Evolutionary conservation across 1,140 invertebrate genomes (phyloP).

Genomic region (Sycophila sp.): DNA sequence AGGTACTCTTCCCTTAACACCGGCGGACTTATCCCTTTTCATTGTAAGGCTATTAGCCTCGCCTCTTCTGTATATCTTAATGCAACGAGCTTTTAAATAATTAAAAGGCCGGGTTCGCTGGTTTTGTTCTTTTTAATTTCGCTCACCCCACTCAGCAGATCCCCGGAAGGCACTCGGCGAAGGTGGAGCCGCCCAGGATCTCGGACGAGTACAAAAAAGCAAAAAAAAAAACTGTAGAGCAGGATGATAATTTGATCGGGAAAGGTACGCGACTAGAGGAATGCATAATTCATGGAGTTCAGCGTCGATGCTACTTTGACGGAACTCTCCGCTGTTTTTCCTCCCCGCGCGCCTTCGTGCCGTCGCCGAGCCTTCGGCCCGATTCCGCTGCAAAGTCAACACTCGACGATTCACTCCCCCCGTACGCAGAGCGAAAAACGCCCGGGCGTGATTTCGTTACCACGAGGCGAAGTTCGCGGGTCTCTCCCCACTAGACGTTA

Average conservation of each 20-base stretch:
- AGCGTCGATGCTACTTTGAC: background rate
- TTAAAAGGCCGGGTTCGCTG: background rate
- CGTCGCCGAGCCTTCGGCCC: background rate
- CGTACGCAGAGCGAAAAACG: too few species aligned
- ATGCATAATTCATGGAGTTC: conserved; percentile 12
- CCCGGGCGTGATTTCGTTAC: too few species aligned
- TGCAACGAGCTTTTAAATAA: conserved; percentile 19
- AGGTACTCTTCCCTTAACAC: too few species aligned
- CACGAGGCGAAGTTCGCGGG: too few species aligned
- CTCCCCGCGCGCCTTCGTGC: too few species aligned
- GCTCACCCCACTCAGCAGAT: too few species aligned
- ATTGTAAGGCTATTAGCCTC: background rate
- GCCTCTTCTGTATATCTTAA: background rate
- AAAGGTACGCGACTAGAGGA: background rate
- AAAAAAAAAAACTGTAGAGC: background rate
- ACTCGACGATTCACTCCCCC: too few species aligned
- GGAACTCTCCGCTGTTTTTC: background rate
- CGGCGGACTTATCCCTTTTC: background rate
- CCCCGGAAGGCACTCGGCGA: too few species aligned
- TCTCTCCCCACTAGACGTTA: too few species aligned
- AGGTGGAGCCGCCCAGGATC: too few species aligned
- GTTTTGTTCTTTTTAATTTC: conserved; percentile 2
- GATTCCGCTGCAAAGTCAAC: background rate
- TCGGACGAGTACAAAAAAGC: background rate
- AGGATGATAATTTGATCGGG: conserved; percentile 11